Conservation (phyloP, 2,113 vertebrate genomes). For the Mobula hypostoma region DNA sequence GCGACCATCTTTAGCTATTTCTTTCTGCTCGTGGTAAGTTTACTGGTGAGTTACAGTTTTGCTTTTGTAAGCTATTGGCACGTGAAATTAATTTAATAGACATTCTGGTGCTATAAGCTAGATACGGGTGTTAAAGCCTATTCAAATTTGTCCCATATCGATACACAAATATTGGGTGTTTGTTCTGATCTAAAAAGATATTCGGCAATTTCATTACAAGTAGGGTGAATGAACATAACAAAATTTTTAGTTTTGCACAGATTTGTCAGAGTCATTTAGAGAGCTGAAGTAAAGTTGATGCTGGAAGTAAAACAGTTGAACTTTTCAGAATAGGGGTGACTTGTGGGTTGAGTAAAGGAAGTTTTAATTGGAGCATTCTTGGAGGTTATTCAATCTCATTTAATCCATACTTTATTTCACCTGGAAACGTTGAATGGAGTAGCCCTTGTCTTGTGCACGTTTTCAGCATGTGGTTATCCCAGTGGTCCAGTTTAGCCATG, state of each 20-base stretch:
- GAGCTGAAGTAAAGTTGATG: neutral
- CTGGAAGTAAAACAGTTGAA: neutral
- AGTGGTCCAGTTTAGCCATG: too few species aligned
- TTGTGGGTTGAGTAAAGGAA: neutral
- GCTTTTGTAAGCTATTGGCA: neutral
- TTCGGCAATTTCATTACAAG: neutral
- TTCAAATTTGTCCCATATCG: neutral
- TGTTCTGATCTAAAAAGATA: neutral
- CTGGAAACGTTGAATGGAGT: too few species aligned
- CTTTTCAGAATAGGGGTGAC: neutral
- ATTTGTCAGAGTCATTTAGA: neutral
- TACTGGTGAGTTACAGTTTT: neutral
- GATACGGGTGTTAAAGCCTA: neutral
- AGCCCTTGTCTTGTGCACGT: too few species aligned
- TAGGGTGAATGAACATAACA: neutral
- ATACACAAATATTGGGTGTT: neutral
- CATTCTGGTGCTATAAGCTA: neutral
- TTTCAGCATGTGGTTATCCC: too few species aligned
- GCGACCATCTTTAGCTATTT: constrained; percentile 12
- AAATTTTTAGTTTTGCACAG: neutral
- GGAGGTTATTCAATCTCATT: too few species aligned
- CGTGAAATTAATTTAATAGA: neutral
- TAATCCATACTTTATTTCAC: too few species aligned
- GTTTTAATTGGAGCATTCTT: too few species aligned
- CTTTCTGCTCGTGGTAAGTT: constrained; percentile 22